Percentiles rank a stretch among this genome's conserved stretches.
Evolutionary conservation across 2,113 vertebrate species (phyloP).

Genomic region (Melanostigma gelatinosum): DNA sequence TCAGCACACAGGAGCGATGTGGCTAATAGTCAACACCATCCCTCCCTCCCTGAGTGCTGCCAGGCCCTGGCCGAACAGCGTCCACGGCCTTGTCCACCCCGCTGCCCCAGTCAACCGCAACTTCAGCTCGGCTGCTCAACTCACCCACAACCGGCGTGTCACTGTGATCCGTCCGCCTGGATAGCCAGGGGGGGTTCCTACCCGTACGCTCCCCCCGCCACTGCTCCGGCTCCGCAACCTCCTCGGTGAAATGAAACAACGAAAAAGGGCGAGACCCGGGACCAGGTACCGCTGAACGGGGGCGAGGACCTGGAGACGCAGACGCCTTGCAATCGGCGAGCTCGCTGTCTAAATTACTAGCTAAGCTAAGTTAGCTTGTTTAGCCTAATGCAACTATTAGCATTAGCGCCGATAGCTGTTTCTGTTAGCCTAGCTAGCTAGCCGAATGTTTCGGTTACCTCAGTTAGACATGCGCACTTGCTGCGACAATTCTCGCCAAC

Average conservation of each 20-base stretch:
- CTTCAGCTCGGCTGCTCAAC: slow-evolving; percentile 51
- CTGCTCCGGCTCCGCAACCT: slow-evolving; percentile 74
- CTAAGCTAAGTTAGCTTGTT: slow-evolving; percentile 66
- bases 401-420: slow-evolving; percentile 54
- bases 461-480: slow-evolving; percentile 10
- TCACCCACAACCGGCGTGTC: slow-evolving; percentile 81
- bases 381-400: slow-evolving; percentile 52
- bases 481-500: not conserved
- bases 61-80: slow-evolving; percentile 62
- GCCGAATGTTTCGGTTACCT: slow-evolving; percentile 16
- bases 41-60: slow-evolving; percentile 3
- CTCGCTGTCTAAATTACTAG: slow-evolving; percentile 53
- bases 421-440: slow-evolving; percentile 60
- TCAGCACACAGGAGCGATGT: slow-evolving; percentile 33
- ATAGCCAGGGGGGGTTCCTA: slow-evolving; percentile 70
- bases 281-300: slow-evolving; percentile 5
- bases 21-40: slow-evolving; percentile 59
- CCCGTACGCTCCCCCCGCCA: slow-evolving; percentile 77
- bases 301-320: slow-evolving; percentile 30
- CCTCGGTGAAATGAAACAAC: slow-evolving; percentile 35
- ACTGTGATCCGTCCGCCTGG: slow-evolving; percentile 81
- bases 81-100: slow-evolving; percentile 72
- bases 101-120: slow-evolving; percentile 36
- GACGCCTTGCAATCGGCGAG: slow-evolving; percentile 46
- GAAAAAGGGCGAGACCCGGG: not conserved